Evolutionary conservation across 2,113 vertebrate species (phyloP).

Genomic region (Morphnarchus princeps): DNA sequence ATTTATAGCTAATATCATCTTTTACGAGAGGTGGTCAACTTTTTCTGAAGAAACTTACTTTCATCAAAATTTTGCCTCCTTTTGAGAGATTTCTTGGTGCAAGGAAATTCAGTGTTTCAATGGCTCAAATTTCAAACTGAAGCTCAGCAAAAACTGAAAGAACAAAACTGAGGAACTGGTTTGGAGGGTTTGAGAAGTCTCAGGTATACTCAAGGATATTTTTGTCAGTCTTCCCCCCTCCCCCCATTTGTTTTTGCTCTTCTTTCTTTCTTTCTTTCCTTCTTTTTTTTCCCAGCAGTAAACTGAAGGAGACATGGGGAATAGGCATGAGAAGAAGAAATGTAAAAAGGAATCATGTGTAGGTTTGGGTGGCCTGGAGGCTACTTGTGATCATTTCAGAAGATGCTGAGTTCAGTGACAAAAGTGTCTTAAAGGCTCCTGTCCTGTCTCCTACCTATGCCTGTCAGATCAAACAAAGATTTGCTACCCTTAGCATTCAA

Average conservation of each 20-base stretch:
- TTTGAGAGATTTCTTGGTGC: background rate
- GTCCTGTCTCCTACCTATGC: background rate
- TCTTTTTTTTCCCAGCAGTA: background rate
- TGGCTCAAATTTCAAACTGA: background rate
- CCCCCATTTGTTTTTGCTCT: background rate
- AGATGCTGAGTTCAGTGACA: background rate
- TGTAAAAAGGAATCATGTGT: background rate
- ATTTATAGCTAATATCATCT: background rate
- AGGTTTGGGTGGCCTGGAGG: background rate
- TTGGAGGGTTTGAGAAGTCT: background rate
- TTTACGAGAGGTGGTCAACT: background rate
- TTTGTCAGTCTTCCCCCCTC: background rate
- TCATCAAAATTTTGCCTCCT: background rate
- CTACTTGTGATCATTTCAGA: background rate
- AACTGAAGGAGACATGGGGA: background rate
- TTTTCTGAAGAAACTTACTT: background rate
- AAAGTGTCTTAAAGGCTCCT: background rate
- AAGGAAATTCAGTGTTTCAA: background rate
- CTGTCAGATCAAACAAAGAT: background rate
- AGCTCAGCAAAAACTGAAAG: background rate
- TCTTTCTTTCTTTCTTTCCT: background rate
- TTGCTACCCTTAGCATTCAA: background rate
- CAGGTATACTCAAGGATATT: background rate
- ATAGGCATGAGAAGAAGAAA: background rate
- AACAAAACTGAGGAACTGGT: background rate